phyloP scores from a whole-genome alignment of 2,888 invertebrate genomes.

The Cantharis flavilabris region DNA sequence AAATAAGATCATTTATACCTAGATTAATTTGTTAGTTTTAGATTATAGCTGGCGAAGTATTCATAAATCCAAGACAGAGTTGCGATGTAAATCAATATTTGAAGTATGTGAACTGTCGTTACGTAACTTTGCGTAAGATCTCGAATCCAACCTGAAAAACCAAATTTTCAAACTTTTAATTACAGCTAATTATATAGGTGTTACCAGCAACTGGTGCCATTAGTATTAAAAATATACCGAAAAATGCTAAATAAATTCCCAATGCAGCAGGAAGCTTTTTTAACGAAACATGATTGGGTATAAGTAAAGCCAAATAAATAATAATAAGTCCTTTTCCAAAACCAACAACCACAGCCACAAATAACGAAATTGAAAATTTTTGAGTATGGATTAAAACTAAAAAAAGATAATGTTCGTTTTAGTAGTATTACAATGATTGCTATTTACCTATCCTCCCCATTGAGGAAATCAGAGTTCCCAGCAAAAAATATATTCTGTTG shows the following conservation, averaged over 20 bases:
- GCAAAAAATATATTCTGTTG: constrained; percentile 70
- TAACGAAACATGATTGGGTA: constrained; percentile 72
- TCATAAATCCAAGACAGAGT: constrained; percentile 68
- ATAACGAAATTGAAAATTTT: constrained; percentile 60
- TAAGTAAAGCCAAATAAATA: constrained; percentile 74
- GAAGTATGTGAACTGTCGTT: constrained; percentile 67
- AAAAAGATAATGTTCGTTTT: neutral
- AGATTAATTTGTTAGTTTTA: neutral
- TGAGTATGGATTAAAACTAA: constrained; percentile 66
- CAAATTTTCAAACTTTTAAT: neutral
- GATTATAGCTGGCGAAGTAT: constrained; percentile 45
- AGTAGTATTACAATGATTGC: too few relatives aligned
- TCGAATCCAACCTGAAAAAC: constrained; percentile 64
- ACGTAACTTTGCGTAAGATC: constrained; percentile 64
- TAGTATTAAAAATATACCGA: constrained; percentile 65
- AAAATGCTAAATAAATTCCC: constrained; percentile 69
- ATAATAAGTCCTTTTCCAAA: constrained; percentile 73
- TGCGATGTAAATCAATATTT: constrained; percentile 67
- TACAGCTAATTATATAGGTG: neutral
- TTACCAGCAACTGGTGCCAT: constrained; percentile 71
- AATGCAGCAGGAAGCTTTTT: constrained; percentile 72
- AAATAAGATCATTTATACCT: neutral
- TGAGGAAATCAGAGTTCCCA: constrained; percentile 70
- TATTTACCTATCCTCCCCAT: constrained; percentile 64
- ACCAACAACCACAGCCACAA: constrained; percentile 68